Conservation (phyloP, 2,797 vertebrate species). For the Aldrovandia affinis region DNA sequence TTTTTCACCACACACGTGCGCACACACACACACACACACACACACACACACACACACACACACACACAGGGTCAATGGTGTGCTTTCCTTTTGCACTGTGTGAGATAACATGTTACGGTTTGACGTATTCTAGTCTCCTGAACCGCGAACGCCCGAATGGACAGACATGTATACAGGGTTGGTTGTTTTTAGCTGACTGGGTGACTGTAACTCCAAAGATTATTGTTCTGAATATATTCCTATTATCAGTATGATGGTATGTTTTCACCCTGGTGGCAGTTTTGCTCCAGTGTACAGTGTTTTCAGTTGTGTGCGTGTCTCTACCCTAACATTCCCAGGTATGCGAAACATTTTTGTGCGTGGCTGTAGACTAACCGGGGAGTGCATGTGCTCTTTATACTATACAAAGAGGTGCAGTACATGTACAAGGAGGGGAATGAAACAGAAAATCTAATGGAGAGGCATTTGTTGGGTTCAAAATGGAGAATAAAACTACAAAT, state of each 20-base stretch:
- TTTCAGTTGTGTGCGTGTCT: conserved; percentile 51
- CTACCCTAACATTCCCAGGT: conserved; percentile 86
- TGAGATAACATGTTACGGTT: conserved; percentile 80
- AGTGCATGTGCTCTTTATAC: conserved; percentile 83
- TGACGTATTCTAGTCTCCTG: conserved; percentile 78
- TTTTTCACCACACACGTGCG: neutral
- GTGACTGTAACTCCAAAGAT: conserved; percentile 85
- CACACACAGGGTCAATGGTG: conserved; percentile 67
- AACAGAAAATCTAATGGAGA: conserved; percentile 16
- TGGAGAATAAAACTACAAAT: conserved; percentile 25
- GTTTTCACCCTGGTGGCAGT: conserved; percentile 32
- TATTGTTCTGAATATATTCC: conserved; percentile 43
- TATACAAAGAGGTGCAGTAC: conserved; percentile 44
- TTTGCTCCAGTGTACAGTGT: conserved; percentile 10
- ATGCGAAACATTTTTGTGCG: conserved; percentile 75
- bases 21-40: conserved; percentile 25
- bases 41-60: conserved; percentile 46
- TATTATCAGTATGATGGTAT: neutral
- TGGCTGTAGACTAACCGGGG: conserved; percentile 75
- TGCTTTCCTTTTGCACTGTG: conserved; percentile 83
- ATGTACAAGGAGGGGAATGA: neutral
- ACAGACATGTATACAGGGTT: neutral
- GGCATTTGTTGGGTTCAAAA: conserved; percentile 25
- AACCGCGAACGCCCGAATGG: conserved; percentile 75
- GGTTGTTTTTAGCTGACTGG: conserved; percentile 70